Base-by-base conservation (phyloP, 2,113 vertebrate species). In the Callopanchax toddi region DNA sequence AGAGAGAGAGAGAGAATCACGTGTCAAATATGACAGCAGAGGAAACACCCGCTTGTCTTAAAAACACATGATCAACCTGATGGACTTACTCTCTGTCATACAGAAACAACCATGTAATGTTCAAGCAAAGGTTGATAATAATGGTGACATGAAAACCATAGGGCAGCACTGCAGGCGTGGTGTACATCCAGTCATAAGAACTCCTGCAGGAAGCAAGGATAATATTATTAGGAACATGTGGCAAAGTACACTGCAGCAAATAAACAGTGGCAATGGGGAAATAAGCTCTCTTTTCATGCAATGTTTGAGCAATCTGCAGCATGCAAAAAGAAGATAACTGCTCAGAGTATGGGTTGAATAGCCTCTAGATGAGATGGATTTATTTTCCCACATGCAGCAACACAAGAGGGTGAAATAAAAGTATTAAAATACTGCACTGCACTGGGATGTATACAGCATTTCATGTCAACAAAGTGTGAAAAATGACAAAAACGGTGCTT, bases 41-140 rank as follows among this genome's bases (percentile, higher is more conserved):
- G 23, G 11, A 34, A 5, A 60, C 29, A 42, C 22, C 26, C 25
- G 16, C 25, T 37, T 15, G 26, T 69, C 21, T 18, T 40, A 4
- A 22, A 46, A 60, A 20, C 26, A 15, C 2, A 2, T 6, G n/a
- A 2, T 32, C 10, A 32, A 15, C 21, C 4, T 32, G 2, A 4
- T 44, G 22, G 37, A 87, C 89, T 86, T 70, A 91, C 89, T 90
- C 91, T 80, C 69, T 85, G 78, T 91, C 87, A 70, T 83, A 90
- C 43, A 92, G 46, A 61, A 92, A 87, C 12, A 90, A n/a, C 83
- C 76, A 90, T 16, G 75, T 15, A 11, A 84, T 87, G 49, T 89
- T 89, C 50, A 90, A 62, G 51, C 72, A 56, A 13, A 81, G 20
- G 59, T 79, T 88, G 60, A 76, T 40, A 59, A 90, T 83, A 37